Conservation (phyloP, 2,888 invertebrate genomes). For the Drosophila peninsularis region DNA sequence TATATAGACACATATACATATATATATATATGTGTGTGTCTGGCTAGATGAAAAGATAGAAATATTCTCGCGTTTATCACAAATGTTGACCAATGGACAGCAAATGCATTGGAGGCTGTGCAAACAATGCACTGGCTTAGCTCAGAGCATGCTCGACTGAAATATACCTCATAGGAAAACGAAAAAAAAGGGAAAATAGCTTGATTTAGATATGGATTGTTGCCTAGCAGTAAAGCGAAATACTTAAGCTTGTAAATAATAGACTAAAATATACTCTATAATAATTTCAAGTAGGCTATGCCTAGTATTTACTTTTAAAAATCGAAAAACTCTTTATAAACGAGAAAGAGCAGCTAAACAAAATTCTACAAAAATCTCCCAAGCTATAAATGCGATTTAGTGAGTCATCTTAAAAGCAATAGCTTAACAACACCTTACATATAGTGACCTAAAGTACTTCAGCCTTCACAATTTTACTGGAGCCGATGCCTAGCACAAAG, state of each 20-base stretch:
- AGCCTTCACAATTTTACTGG: no score
- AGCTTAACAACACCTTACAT: no score
- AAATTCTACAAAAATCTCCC: no score
- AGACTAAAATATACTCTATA: background rate
- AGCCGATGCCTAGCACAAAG: no score
- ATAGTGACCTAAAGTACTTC: no score
- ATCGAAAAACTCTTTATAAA: no score
- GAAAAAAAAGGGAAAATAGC: background rate
- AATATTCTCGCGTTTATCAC: constrained; percentile 24
- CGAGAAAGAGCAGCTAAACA: no score
- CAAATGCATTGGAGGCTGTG: constrained; percentile 21
- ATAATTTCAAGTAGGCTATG: background rate
- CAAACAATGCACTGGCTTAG: constrained; percentile 16
- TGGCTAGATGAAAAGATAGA: constrained; percentile 19
- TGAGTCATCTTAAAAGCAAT: no score
- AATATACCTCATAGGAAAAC: background rate
- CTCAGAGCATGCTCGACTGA: background rate
- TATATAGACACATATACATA: background rate
- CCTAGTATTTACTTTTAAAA: no score
- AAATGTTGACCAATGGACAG: constrained; percentile 36
- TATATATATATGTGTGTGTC: background rate
- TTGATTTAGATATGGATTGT: background rate
- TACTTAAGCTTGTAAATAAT: background rate
- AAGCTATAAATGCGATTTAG: no score
- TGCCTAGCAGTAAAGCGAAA: background rate